Conservation (phyloP, 2,888 invertebrate genomes). For the Agonopterix subpropinquella region DNA sequence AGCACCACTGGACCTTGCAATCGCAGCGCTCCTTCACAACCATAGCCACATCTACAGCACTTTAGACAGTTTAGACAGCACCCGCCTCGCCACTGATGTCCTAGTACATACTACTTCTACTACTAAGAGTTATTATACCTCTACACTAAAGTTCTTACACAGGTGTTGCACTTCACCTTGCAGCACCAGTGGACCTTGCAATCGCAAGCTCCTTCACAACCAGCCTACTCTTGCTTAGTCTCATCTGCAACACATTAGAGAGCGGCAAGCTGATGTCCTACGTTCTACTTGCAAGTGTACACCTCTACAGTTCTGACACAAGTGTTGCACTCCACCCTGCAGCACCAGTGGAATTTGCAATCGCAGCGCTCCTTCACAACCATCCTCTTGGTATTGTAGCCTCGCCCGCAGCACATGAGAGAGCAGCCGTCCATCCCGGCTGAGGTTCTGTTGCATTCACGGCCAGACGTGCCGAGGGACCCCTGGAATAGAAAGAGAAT, state of each 20-base stretch:
- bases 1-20: conserved; percentile 89
- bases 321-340: conserved; percentile 93
- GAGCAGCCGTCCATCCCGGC: conserved; percentile 90
- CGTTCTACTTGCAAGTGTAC: conserved; percentile 90
- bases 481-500: conserved; percentile 33
- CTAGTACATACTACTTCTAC: too few relatives aligned
- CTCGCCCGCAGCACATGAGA: conserved; percentile 93
- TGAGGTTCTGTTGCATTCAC: conserved; percentile 83
- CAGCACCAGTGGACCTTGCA: conserved; percentile 99
- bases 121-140: too few relatives aligned
- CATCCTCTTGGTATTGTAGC: conserved; percentile 90
- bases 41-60: conserved; percentile 91
- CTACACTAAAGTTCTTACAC: conserved; percentile 84
- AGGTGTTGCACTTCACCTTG: conserved; percentile 93
- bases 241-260: conserved; percentile 92
- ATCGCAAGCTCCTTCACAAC: conserved; percentile 87
- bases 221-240: conserved; percentile 92
- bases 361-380: conserved; percentile 89
- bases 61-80: conserved; percentile 92
- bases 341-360: conserved; percentile 98
- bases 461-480: conserved; percentile 79
- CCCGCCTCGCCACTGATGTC: conserved; percentile 85
- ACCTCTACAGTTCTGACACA: conserved; percentile 87
- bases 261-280: conserved; percentile 86
- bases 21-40: conserved; percentile 89